Evolutionary conservation across 2,888 invertebrate genomes (phyloP).

Genomic region (Charanyca ferruginea): DNA sequence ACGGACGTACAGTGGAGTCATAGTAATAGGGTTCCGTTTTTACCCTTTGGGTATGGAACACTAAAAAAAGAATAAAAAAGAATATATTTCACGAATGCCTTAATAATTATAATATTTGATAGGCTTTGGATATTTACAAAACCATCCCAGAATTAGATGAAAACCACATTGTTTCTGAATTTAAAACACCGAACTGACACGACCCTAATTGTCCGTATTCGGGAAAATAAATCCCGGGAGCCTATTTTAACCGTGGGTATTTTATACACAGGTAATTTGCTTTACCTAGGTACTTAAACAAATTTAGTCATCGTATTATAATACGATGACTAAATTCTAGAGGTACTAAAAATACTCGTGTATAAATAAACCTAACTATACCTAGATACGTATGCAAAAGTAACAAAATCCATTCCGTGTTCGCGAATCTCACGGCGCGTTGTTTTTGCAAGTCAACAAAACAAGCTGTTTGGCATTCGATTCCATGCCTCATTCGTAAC

Average conservation of each 20-base stretch:
- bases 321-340: too few species aligned
- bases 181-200: not conserved
- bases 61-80: too few species aligned
- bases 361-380: constrained; percentile 14
- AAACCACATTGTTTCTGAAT: too few species aligned
- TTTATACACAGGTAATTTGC: too few species aligned
- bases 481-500: constrained; percentile 67
- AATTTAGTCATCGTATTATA: not conserved
- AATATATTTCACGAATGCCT: too few species aligned
- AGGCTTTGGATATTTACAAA: too few species aligned
- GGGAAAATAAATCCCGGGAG: constrained; percentile 1
- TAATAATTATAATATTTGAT: too few species aligned
- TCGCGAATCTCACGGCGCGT: constrained; percentile 48
- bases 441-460: constrained; percentile 65
- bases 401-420: constrained; percentile 55
- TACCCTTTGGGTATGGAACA: too few species aligned
- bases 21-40: too few species aligned
- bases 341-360: constrained; percentile 17
- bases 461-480: constrained; percentile 71
- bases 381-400: constrained; percentile 30
- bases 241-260: not conserved
- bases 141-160: too few species aligned
- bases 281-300: not conserved
- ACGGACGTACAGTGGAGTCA: too few species aligned
- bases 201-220: not conserved